phyloP scores from a whole-genome alignment of 2,113 vertebrate genomes.

The Excalfactoria chinensis region DNA sequence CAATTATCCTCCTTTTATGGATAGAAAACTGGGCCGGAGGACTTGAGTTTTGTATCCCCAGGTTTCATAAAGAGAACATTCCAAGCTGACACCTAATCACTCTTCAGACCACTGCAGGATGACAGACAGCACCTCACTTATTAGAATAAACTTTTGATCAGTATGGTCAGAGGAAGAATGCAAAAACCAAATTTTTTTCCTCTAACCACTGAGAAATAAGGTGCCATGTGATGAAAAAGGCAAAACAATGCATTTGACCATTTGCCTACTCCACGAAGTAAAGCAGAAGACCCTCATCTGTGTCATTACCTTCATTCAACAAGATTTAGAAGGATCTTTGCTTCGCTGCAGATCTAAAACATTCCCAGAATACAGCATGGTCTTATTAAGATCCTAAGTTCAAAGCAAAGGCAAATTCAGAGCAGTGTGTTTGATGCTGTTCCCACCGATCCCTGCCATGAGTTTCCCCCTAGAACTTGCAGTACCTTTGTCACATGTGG shows the following conservation, averaged over 20 bases:
- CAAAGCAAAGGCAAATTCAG: not conserved
- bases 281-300: not conserved
- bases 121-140: not conserved
- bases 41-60: not conserved
- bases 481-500: constrained; percentile 85
- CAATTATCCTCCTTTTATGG: not conserved
- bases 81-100: not conserved
- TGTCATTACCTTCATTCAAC: not conserved
- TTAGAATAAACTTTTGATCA: not conserved
- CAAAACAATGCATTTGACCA: not conserved
- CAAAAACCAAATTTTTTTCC: not conserved
- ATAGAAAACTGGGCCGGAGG: not conserved
- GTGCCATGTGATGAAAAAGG: not conserved
- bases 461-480: not conserved
- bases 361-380: not conserved
- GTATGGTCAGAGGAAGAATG: not conserved
- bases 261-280: not conserved
- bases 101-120: not conserved
- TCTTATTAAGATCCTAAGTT: not conserved
- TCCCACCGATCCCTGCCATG: not conserved
- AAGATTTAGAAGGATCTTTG: not conserved
- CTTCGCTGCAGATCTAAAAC: not conserved
- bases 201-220: not conserved
- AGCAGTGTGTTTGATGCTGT: not conserved
- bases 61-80: not conserved